Evolutionary conservation across 2,113 vertebrate genomes (phyloP).

Genomic region (Cebidichthys violaceus): DNA sequence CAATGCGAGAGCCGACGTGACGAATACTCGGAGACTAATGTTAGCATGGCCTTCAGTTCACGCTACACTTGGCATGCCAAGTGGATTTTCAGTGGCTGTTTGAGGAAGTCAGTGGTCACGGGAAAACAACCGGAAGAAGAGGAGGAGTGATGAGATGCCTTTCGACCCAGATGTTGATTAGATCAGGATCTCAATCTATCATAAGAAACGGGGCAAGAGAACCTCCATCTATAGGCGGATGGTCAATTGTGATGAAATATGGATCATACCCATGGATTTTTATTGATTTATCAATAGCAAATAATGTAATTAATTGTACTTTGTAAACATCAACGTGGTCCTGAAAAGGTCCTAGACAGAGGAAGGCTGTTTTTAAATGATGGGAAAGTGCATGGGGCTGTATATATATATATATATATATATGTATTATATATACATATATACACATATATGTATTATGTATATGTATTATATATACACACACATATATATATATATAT

Average conservation of each 20-base stretch:
- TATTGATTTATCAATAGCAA: slow-evolving; percentile 49
- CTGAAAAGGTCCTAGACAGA: neutral
- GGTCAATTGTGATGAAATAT: slow-evolving; percentile 50
- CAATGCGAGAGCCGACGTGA: slow-evolving; percentile 65
- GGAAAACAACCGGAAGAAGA: slow-evolving; percentile 68
- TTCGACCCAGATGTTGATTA: slow-evolving; percentile 77
- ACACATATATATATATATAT: no score
- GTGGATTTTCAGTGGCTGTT: slow-evolving; percentile 62
- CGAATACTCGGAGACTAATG: slow-evolving; percentile 64
- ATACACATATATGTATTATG: no score
- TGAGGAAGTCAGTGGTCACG: slow-evolving; percentile 69
- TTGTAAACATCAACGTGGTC: slow-evolving; percentile 36
- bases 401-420: no score
- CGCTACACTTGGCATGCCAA: slow-evolving; percentile 79
- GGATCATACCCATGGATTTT: neutral
- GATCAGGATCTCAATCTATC: slow-evolving; percentile 75
- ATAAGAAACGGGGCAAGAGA: slow-evolving; percentile 45
- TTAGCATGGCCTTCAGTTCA: slow-evolving; percentile 77
- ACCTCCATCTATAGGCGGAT: slow-evolving; percentile 25
- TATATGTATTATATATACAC: no score
- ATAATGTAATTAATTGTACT: slow-evolving; percentile 41
- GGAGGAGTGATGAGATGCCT: slow-evolving; percentile 69
- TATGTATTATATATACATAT: no score
- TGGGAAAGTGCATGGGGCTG: neutral
- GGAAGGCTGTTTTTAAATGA: neutral